Base-by-base conservation (phyloP, 1,140 invertebrate species). In the Globodera ellingtonae region DNA sequence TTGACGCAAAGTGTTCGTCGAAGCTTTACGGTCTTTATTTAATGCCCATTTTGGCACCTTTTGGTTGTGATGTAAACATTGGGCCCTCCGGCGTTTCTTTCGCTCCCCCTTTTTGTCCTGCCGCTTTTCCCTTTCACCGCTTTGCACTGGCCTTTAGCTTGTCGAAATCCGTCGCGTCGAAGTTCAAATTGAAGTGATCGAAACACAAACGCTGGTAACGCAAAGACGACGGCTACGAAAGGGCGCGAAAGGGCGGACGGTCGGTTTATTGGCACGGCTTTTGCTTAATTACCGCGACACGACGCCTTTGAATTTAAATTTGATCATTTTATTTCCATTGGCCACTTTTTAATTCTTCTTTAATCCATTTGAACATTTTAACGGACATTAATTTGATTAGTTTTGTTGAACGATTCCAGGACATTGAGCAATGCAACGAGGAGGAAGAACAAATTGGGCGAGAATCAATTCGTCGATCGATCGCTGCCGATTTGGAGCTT, bases 151-250 rank as follows among this genome's bases (percentile, higher is more conserved):
- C 67, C 8, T 84, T 62, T 85, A 83, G 82, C 59, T 85, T 18
- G 78, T 83, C 46, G 84, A 84, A 50, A 85, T 80, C 6, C 83
- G 73, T 10, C 18, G 71, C 46, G 44, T 83, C 46, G 82, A 83
- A 70, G 52, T 83, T 13, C 44, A 44, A 44, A 73, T 83, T 13
- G 82, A 83, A 52, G 83, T 85, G 13, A 81, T 83, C 18, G 82
- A 83, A 52, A 83, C 82, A 8, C 18, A 47, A 21, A 76, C 75
- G 24, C 21, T 83, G 50, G 79, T 83, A 9, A 15, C 69, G n/a
- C 83, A 59, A 35, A 18, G 59, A 35, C 81, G 71, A n/a, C 80
- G 67, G 18, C 81, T 46, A 21, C 67, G 65, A 70, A 74, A 65
- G 13, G 65, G 56, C 10, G 56, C 10, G 2, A 62, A 77, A 21